These are phyloP conservation scores for Callitettix versicolor DNA, from an alignment of 1,140 invertebrate species.

Conservation along the genomic window DNA sequence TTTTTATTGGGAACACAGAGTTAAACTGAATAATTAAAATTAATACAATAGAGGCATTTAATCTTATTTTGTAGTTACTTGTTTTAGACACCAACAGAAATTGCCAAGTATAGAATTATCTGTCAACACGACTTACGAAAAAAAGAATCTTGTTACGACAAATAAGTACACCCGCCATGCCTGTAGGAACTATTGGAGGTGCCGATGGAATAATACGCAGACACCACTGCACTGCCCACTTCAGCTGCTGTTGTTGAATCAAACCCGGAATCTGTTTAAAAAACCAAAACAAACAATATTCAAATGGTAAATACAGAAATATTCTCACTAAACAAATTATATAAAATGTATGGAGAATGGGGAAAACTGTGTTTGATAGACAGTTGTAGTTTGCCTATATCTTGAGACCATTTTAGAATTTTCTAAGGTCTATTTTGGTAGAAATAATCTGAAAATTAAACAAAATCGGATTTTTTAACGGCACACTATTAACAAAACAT, in stretches of 20 bases:
- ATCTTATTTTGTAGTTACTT: too few species aligned
- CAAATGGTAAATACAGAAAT: conserved; percentile 1
- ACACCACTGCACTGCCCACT: conserved; percentile 84
- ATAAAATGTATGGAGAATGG: not conserved
- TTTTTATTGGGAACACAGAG: conserved; percentile 8
- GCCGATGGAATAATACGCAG: conserved; percentile 80
- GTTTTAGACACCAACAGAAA: too few species aligned
- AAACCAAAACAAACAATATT: not conserved
- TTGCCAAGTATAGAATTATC: too few species aligned
- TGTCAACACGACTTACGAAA: conserved; percentile 80
- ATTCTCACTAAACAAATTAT: not conserved
- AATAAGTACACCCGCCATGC: conserved; percentile 71
- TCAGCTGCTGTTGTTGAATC: conserved; percentile 50
- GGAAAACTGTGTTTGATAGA: too few species aligned
- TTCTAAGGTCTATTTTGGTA: too few species aligned
- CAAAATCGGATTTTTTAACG: too few species aligned
- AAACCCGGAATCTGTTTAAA: conserved; percentile 43
- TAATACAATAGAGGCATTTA: too few species aligned
- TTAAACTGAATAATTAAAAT: conserved; percentile 4
- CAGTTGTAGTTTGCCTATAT: too few species aligned
- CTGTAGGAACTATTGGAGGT: conserved; percentile 70
- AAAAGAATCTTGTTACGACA: conserved; percentile 79
- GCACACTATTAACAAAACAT: too few species aligned
- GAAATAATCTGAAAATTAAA: too few species aligned
- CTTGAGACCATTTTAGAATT: too few species aligned